phyloP scores from a whole-genome alignment of 2,113 vertebrate genomes.

The Nematolebias whitei region DNA sequence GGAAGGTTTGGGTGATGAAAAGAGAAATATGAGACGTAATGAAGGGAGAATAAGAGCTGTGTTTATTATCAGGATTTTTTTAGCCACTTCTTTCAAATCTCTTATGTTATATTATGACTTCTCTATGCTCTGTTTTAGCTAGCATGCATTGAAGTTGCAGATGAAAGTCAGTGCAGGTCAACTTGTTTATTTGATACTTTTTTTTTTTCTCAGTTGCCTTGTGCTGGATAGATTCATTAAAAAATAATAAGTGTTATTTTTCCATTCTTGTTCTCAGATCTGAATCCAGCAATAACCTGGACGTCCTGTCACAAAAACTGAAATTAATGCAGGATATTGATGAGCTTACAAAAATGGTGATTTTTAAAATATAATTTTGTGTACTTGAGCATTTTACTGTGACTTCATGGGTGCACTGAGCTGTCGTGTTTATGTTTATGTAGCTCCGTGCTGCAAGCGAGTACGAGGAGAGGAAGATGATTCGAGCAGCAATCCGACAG shows the following conservation, averaged over 20 bases:
- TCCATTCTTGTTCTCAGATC: slow-evolving; percentile 71
- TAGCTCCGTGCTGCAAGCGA: slow-evolving; percentile 86
- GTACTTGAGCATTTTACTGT: neutral
- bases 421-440: neutral
- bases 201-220: neutral
- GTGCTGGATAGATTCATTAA: neutral
- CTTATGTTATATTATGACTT: slow-evolving; percentile 30
- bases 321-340: slow-evolving; percentile 87
- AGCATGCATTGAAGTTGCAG: slow-evolving; percentile 6
- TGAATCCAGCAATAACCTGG: slow-evolving; percentile 81
- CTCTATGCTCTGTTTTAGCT: slow-evolving; percentile 34
- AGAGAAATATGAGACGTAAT: slow-evolving; percentile 33
- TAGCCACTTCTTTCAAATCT: slow-evolving; percentile 35
- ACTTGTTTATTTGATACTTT: slow-evolving; percentile 7
- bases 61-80: slow-evolving; percentile 3
- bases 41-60: slow-evolving; percentile 16
- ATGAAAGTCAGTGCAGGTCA: slow-evolving; percentile 6
- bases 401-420: neutral
- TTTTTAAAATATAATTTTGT: neutral
- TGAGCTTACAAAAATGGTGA: slow-evolving; percentile 90
- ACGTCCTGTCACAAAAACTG: slow-evolving; percentile 82
- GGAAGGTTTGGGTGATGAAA: slow-evolving; percentile 44
- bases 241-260: neutral
- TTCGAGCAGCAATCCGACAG: slow-evolving; percentile 89
- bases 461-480: slow-evolving; percentile 92